Percentiles rank a stretch among this genome's conserved stretches.
These are phyloP conservation scores for Protonibea diacanthus DNA, from an alignment of 2,797 vertebrate genomes.

Conservation along the genomic window DNA sequence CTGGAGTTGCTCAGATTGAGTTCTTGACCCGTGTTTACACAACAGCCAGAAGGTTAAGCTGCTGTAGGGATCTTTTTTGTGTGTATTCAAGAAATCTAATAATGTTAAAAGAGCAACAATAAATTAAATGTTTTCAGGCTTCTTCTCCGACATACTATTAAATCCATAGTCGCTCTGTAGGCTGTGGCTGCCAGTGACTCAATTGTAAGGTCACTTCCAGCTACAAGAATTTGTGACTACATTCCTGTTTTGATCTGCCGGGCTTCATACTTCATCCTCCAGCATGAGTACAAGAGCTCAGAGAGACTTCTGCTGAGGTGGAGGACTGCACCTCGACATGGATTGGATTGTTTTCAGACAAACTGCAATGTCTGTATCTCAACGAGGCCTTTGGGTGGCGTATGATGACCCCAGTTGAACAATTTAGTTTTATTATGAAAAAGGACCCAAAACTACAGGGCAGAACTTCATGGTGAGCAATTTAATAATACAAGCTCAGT, in stretches of 20 bases:
- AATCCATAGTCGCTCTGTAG: neutral
- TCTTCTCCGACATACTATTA: neutral
- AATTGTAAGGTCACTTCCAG: neutral
- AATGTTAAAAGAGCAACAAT: neutral
- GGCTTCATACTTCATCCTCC: conserved; percentile 3
- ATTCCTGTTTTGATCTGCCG: neutral
- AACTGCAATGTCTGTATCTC: neutral
- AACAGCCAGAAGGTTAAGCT: neutral
- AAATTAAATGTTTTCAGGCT: neutral
- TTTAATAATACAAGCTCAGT: conserved; percentile 50
- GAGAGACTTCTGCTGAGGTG: conserved; percentile 16
- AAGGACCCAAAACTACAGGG: conserved; percentile 9
- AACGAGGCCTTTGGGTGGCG: conserved; percentile 19
- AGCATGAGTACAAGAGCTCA: neutral
- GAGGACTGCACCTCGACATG: neutral
- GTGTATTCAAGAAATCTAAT: neutral
- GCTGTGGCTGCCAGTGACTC: neutral
- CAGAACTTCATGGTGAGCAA: conserved; percentile 31
- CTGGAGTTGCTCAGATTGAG: conserved; percentile 12
- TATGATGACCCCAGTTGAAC: conserved; percentile 13
- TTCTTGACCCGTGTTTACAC: neutral
- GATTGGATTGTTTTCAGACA: neutral
- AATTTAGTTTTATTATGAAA: conserved; percentile 36
- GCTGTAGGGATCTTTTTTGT: neutral
- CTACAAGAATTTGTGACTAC: neutral